A percentile compares a stretch with the other conserved stretches of the same genome.
These are phyloP conservation scores for Megalops cyprinoides DNA, from an alignment of 2,797 vertebrate genomes.

Conservation along the genomic window DNA sequence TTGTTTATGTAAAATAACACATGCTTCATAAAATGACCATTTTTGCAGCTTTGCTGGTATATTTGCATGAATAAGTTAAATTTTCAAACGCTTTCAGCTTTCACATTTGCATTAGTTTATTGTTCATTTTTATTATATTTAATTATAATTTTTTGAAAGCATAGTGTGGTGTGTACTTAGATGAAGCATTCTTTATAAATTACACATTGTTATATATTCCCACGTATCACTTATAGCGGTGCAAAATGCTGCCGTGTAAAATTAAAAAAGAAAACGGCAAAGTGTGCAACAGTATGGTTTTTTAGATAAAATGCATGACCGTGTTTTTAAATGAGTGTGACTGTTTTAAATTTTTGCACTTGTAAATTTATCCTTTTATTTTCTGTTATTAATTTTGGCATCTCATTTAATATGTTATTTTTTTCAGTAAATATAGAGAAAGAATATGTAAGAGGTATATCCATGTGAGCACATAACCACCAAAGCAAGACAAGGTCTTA, in stretches of 20 bases:
- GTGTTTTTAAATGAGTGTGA: not conserved
- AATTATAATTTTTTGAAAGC: not conserved
- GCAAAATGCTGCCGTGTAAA: not conserved
- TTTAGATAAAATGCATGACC: not conserved
- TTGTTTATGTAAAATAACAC: slow-evolving; percentile 8
- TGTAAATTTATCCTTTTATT: not conserved
- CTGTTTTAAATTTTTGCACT: not conserved
- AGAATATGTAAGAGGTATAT: not conserved
- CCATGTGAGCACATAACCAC: not conserved
- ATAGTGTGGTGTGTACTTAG: not conserved
- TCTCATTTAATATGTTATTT: not conserved
- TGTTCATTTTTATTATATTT: not conserved
- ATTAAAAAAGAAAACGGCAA: too few relatives aligned
- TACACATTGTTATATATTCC: not conserved
- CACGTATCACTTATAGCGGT: too few relatives aligned
- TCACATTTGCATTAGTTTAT: not conserved
- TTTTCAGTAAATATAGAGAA: not conserved
- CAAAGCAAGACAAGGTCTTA: not conserved
- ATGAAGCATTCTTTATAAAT: not conserved
- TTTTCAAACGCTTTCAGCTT: not conserved
- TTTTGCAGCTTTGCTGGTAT: not conserved
- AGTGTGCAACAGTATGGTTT: not conserved
- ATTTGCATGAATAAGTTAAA: slow-evolving; percentile 25
- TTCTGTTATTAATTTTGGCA: not conserved
- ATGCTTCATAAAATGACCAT: not conserved